Percentiles rank a stretch among this genome's conserved stretches.
Conservation (phyloP, 2,113 vertebrate genomes). For the Pseudois nayaur region DNA sequence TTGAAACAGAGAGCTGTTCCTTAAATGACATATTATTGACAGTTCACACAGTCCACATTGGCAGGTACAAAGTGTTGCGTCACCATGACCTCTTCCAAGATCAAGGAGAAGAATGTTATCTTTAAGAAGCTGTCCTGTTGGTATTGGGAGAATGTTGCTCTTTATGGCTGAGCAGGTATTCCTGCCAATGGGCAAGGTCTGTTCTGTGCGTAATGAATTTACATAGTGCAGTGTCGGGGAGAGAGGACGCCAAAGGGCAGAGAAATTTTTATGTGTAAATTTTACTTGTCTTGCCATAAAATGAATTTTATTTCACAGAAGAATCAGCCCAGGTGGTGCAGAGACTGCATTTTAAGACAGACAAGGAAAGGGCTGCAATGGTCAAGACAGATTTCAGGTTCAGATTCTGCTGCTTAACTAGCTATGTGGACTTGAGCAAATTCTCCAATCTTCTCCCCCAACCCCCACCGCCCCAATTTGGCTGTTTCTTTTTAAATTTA, state of each 20-base stretch:
- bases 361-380: not conserved
- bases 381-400: not conserved
- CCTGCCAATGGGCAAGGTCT: not conserved
- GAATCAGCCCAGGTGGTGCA: not conserved
- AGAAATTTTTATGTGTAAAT: not conserved
- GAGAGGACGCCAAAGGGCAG: not conserved
- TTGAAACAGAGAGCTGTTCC: not conserved
- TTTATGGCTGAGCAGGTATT: not conserved
- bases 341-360: not conserved
- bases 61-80: not conserved
- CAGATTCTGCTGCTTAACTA: not conserved
- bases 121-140: not conserved
- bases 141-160: not conserved
- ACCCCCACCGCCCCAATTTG: not conserved
- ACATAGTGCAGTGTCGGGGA: not conserved
- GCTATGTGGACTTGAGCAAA: not conserved
- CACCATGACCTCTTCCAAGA: not conserved
- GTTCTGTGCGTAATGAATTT: not conserved
- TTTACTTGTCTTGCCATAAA: not conserved
- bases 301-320: not conserved
- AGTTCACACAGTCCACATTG: not conserved
- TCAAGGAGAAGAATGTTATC: not conserved
- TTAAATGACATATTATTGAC: not conserved
- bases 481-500: not conserved
- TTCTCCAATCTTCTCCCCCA: not conserved